Evolutionary conservation across 1,140 invertebrate species (phyloP).

Genomic region (Vanessa tameamea): DNA sequence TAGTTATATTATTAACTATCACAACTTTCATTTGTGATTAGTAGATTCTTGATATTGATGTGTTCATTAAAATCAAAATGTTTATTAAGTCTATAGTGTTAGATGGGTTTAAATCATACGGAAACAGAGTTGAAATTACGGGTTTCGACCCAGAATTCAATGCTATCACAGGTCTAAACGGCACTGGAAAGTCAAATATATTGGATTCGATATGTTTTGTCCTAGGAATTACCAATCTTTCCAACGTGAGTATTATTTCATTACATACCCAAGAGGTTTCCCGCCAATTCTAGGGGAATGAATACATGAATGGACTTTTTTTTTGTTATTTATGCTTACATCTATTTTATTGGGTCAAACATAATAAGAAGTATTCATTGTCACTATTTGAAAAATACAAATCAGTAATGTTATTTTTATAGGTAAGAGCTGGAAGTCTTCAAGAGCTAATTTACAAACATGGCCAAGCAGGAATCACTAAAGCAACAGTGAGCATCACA

Average conservation of each 20-base stretch:
- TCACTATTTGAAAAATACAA: not conserved
- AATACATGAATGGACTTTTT: not conserved
- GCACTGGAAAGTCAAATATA: constrained; percentile 99
- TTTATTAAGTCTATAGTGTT: constrained; percentile 96
- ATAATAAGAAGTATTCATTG: no score
- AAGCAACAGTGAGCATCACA: constrained; percentile 96
- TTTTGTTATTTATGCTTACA: not conserved
- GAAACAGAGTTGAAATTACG: constrained; percentile 94
- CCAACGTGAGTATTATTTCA: constrained; percentile 85
- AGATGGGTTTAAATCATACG: constrained; percentile 99
- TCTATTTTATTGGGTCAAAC: not conserved
- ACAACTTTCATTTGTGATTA: constrained; percentile 1
- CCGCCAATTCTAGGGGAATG: not conserved
- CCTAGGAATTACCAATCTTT: constrained; percentile 96
- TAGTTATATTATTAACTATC: not conserved
- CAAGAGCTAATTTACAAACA: constrained; percentile 98
- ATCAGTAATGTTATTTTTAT: constrained; percentile 1
- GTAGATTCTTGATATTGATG: constrained; percentile 15
- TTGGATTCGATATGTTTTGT: constrained; percentile 99
- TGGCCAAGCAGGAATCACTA: constrained; percentile 97
- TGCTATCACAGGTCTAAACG: constrained; percentile 99
- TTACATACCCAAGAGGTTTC: not conserved
- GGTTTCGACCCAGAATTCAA: constrained; percentile 98
- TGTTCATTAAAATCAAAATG: constrained; percentile 83
- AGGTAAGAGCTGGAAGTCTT: constrained; percentile 94